phyloP scores from a whole-genome alignment of 2,797 vertebrate species.

The Microctenopoma steveboyesi region DNA sequence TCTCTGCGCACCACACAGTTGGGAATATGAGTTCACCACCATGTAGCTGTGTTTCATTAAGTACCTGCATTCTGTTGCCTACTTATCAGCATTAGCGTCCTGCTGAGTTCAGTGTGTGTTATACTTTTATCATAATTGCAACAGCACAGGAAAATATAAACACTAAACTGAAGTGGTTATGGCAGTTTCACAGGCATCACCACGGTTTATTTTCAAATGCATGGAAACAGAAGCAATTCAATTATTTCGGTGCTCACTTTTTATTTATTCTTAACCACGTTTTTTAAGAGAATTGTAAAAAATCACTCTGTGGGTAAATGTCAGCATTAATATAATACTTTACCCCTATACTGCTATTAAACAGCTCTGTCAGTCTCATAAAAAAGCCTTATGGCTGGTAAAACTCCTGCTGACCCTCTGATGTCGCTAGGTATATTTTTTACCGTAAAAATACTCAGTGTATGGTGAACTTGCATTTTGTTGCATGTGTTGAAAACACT shows the following conservation, averaged over 20 bases:
- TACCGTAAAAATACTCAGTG: background rate
- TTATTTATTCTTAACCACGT: slow-evolving; percentile 37
- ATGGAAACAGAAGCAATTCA: slow-evolving; percentile 10
- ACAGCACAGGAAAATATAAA: slow-evolving; percentile 51
- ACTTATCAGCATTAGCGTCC: slow-evolving; percentile 69
- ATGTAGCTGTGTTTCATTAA: slow-evolving; percentile 67
- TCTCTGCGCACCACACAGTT: slow-evolving; percentile 16
- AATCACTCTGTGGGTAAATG: slow-evolving; percentile 7
- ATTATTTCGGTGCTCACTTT: slow-evolving; percentile 26
- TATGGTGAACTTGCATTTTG: background rate
- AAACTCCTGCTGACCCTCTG: background rate
- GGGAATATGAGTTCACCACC: slow-evolving; percentile 51
- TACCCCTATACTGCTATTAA: background rate
- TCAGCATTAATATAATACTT: slow-evolving; percentile 12
- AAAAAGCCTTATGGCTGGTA: background rate
- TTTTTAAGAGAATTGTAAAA: slow-evolving; percentile 32
- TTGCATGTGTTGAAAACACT: no score
- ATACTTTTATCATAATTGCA: slow-evolving; percentile 67
- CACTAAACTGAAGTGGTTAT: slow-evolving; percentile 62
- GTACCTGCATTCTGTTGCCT: slow-evolving; percentile 62
- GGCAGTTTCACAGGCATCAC: slow-evolving; percentile 58
- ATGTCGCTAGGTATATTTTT: background rate
- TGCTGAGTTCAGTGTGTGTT: slow-evolving; percentile 67
- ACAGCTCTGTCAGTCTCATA: background rate
- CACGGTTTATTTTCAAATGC: slow-evolving; percentile 34